Evolutionary conservation across 2,797 vertebrate species (phyloP), one percentile per base, ranked within the genome.

Genomic region (Geotrypetes seraphini): DNA sequence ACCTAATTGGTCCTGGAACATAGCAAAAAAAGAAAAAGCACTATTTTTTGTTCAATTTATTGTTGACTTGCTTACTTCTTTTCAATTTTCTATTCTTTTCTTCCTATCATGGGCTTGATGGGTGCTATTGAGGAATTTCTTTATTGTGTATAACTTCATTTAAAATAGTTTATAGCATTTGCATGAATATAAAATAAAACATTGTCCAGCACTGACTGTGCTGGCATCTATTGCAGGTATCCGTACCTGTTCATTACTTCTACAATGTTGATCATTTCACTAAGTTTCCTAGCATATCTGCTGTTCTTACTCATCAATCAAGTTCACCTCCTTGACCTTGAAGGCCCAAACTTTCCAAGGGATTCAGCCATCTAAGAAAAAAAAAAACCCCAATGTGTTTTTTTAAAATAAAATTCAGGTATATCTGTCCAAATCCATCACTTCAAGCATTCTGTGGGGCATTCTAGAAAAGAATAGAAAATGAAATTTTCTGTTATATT

Each of bases 151-250:
- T n/a, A n/a, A n/a, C n/a, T n/a, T n/a, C n/a, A n/a, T n/a, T n/a
- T n/a, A n/a, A n/a, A n/a, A n/a, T n/a, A n/a, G n/a, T n/a, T n/a
- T n/a, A n/a, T n/a, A n/a, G n/a, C n/a, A n/a, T n/a, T n/a, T n/a
- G n/a, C n/a, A n/a, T n/a, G n/a, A n/a, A n/a, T n/a, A n/a, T n/a
- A n/a, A n/a, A n/a, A n/a, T n/a, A n/a, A n/a, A n/a, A 99, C 96
- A 4, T 95, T 97, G 84, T 96, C 92, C 78, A 98, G 92, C 58
- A 99, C 96, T 98, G 93, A 99, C 96, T 98, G 93, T 1, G 93
- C 98, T 63, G 96, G 96, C 96, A 99, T 99, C 78, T 99, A 99
- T 46, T 96, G 96, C 54, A 97, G 78, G 64, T 98, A 98, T 39
- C 98, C 96, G 0, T 99, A 94, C 24, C 92, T 86, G 69, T 93